Conservation (phyloP, 2,888 invertebrate genomes). For the Ephialtes manifestator region DNA sequence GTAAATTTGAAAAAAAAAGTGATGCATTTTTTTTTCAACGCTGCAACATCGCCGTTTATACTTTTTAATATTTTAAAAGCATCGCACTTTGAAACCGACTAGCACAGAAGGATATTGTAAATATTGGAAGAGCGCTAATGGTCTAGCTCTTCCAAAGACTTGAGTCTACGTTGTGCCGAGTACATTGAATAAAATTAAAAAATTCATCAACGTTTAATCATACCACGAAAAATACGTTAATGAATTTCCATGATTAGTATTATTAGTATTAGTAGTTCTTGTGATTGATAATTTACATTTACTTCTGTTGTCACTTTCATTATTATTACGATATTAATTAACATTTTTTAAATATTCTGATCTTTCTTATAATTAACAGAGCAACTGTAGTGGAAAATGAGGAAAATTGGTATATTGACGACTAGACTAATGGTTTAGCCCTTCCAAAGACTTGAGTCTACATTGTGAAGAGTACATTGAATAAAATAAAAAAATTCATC, state of each 20-base stretch:
- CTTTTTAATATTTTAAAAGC: background rate
- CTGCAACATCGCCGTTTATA: conserved; percentile 80
- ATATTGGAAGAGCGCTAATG: conserved; percentile 2
- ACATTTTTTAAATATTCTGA: background rate
- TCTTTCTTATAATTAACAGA: conserved; percentile 85
- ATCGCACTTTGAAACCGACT: background rate
- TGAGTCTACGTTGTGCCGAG: background rate
- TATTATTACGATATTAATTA: background rate
- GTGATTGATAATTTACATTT: too few relatives aligned
- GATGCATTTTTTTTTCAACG: background rate
- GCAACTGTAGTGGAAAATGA: conserved; percentile 94
- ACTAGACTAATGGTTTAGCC: too few relatives aligned
- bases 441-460: too few relatives aligned
- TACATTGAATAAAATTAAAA: background rate
- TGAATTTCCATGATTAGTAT: background rate
- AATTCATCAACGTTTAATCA: background rate
- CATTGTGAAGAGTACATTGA: too few relatives aligned
- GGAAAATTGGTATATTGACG: conserved; percentile 95
- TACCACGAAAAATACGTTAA: background rate
- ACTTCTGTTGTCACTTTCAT: background rate
- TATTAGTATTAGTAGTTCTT: background rate
- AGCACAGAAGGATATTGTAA: background rate
- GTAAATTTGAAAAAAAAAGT: too few relatives aligned
- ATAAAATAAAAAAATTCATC: too few relatives aligned
- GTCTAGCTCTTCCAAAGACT: background rate